Base-by-base conservation (phyloP, 2,113 vertebrate species). In the Ranitomeya variabilis region DNA sequence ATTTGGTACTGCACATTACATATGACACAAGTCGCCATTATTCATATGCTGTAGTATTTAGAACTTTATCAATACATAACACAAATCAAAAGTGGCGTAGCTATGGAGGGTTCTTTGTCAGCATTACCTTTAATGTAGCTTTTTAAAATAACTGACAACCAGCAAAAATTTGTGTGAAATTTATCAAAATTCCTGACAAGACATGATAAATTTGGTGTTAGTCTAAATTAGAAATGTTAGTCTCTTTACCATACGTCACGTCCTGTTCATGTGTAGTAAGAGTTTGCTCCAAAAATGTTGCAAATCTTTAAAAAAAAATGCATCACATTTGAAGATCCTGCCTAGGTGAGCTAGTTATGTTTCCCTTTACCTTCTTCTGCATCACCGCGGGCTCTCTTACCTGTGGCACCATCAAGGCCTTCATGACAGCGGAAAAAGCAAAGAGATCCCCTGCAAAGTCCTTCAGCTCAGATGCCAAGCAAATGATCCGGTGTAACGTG, bases 341-440 rank as follows among this genome's bases (percentile, higher is more conserved):
- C 1, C 19, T 21, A 21, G 4, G 6, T 21, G 6, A 66, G 19
- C 5, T 66, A 1, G 4, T 23, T 4, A 60, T 15, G 15, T 60
- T 4, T 37, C 81, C 51, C 37, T 77, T 19, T 6, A 15, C 45
- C 59, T 19, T n/a, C 12, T 8, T 71, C 31, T 8, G 54, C 16
- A 6, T 10, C 21, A 9, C 16, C 5, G 2, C 14, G n/a, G 3
- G 51, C 16, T 14, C 14, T 52, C 89, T 87, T 57, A 97, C 97
- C 95, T 98, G 97, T 55, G 96, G 96, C 92, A 97, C 90, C 88
- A 96, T 96, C 91, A 98, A 93, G 21, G 95, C 96, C 78, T 96
- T 95, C 97, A 98, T 97, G 90, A 98, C 93, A 0, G 96, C 96
- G 0, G 97, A 97, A 91, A 98, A 95, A 57, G 95, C 96, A 26